Percentiles rank a stretch among this genome's conserved stretches.
Evolutionary conservation across 2,113 vertebrate genomes (phyloP).

Genomic region (Elachura formosa): DNA sequence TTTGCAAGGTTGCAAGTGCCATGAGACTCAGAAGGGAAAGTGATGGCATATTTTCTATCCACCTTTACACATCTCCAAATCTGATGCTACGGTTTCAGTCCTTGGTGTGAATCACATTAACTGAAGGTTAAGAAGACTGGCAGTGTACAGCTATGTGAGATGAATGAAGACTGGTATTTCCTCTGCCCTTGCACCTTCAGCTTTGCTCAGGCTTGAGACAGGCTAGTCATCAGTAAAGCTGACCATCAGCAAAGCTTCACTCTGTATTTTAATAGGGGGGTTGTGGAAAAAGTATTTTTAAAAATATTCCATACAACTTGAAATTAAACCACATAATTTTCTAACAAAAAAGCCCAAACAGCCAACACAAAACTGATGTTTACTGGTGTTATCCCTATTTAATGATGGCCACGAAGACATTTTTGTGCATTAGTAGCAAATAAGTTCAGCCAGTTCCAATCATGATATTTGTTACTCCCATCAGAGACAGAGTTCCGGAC

Average conservation of each 20-base stretch:
- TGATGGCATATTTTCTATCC: neutral
- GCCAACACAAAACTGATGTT: neutral
- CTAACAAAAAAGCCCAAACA: neutral
- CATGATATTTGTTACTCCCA: neutral
- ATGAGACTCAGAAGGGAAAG: neutral
- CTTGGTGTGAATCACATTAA: neutral
- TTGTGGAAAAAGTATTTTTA: neutral
- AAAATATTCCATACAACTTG: neutral
- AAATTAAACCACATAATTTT: neutral
- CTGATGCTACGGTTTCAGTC: neutral
- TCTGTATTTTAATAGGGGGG: neutral
- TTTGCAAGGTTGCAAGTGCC: neutral
- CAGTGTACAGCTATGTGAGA: neutral
- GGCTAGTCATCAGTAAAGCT: neutral
- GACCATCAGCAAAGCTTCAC: neutral
- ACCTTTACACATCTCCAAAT: neutral
- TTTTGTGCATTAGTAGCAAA: neutral
- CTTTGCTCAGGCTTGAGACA: neutral
- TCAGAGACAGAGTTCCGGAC: neutral
- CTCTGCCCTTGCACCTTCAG: neutral
- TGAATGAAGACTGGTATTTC: neutral
- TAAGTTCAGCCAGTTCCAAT: conserved; percentile 1
- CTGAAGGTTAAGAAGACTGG: neutral
- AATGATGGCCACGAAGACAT: neutral
- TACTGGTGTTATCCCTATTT: neutral